Base-by-base conservation (phyloP, 2,888 invertebrate genomes). In the Stictocephala bisonia region DNA sequence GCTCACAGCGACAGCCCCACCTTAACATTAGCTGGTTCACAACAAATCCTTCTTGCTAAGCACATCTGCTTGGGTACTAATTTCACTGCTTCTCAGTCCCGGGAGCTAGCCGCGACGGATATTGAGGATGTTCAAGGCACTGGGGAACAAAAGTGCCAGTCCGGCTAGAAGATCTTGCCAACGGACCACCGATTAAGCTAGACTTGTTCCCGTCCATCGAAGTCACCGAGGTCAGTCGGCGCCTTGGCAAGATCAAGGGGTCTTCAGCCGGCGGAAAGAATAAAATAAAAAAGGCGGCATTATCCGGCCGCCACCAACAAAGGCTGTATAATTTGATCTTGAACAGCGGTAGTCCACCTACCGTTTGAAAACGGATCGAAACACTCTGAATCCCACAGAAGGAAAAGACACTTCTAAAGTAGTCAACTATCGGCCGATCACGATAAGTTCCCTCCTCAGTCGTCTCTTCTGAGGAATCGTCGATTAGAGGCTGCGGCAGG, bases 381-480 rank as follows among this genome's bases (percentile, higher is more conserved):
- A 82, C 0, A 80, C 79, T 0, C 75, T 82, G 0, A 76, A 83
- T 0, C 81, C 79, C 0, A 83, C 83, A 66, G 77, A 78, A n/a
- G 81, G 81, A 0, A 82, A 82, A 41, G 81, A 83, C 67, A 20
- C 40, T 0, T 27, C 1, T 0, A 69, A 76, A n/a, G 78, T 78
- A 0, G 80, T 75, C 7, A 82, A 80, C 72, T 83, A 81, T 75
- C 68, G 82, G 0, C 82, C 82, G 0, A 79, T 83, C 0, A 83
- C 82, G 0, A 80, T 83, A 0, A 58, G 78, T 2, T 82, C 81
- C 0, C 41, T 83, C 2, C 50, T 83, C 0, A 78, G 79, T 27
- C 67, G 82, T 13, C 9, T 80, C 1, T 83, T 79, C 50, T 81
- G 80, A 67, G 78, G 79, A 0, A 71, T 82, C 9, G 50, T 82